Conservation (phyloP, 2,797 vertebrate genomes). For the Cottoperca gobio region DNA sequence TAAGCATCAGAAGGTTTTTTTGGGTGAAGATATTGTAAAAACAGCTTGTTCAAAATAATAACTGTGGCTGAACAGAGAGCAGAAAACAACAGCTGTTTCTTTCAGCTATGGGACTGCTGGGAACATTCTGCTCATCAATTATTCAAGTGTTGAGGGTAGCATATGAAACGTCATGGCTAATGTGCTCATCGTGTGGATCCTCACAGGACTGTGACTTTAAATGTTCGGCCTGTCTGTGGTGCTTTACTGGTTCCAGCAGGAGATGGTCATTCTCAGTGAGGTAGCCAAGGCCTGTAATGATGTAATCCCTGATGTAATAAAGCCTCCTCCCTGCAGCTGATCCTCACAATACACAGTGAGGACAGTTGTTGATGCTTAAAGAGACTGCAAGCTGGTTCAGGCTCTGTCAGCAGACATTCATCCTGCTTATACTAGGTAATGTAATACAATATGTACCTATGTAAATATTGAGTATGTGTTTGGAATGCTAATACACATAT, state of each 20-base stretch:
- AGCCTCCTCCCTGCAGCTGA: slow-evolving; percentile 53
- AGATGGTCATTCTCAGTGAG: slow-evolving; percentile 21
- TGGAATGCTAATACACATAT: no score
- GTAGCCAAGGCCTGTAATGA: slow-evolving; percentile 15
- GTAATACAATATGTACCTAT: no score
- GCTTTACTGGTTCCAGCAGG: slow-evolving; percentile 5
- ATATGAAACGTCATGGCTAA: not conserved
- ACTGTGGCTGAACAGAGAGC: not conserved
- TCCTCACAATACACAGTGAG: not conserved
- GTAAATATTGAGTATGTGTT: no score
- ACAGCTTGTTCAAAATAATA: slow-evolving; percentile 5
- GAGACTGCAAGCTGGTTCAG: not conserved
- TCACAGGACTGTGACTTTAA: not conserved
- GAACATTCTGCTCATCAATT: slow-evolving; percentile 40
- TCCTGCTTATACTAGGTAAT: no score
- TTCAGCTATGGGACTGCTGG: slow-evolving; percentile 16
- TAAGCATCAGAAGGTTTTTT: not conserved
- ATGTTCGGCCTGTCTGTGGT: not conserved
- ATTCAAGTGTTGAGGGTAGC: slow-evolving; percentile 40
- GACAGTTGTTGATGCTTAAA: not conserved
- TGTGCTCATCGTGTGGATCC: not conserved
- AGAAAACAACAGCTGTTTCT: slow-evolving; percentile 50
- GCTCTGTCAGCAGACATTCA: no score
- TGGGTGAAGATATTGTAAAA: not conserved
- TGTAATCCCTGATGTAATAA: slow-evolving; percentile 40